Percentiles rank a stretch among this genome's conserved stretches.
phyloP scores from a whole-genome alignment of 2,113 vertebrate species.

The Scomber scombrus region DNA sequence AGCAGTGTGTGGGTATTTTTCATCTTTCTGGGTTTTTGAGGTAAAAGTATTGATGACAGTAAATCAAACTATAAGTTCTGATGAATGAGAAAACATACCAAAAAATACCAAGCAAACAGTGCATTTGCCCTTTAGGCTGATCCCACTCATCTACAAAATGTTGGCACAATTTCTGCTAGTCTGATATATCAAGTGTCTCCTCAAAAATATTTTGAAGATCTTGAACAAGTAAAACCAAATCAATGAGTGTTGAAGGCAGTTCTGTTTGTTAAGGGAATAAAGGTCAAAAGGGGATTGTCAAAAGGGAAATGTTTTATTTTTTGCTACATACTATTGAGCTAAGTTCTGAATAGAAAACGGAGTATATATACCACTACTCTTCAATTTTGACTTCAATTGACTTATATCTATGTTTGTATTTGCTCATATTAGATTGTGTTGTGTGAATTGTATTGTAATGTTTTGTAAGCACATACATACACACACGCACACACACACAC shows the following conservation, averaged over 20 bases:
- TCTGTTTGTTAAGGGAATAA: not conserved
- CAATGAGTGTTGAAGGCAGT: not conserved
- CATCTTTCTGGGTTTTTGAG: too few relatives aligned
- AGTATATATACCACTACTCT: not conserved
- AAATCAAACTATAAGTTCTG: too few relatives aligned
- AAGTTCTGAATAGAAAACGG: not conserved
- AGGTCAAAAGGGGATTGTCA: too few relatives aligned
- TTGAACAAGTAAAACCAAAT: not conserved
- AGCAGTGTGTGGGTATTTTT: too few relatives aligned
- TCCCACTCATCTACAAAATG: not conserved
- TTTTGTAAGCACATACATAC: not conserved
- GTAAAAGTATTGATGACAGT: too few relatives aligned
- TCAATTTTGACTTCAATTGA: constrained; percentile 3
- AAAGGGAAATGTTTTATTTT: not conserved
- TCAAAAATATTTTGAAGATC: not conserved
- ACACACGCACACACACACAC: constrained; percentile 17
- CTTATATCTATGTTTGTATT: not conserved
- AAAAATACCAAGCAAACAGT: not conserved
- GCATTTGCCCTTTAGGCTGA: too few relatives aligned
- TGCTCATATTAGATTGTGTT: not conserved
- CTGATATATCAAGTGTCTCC: not conserved
- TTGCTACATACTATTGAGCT: not conserved
- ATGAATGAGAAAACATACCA: too few relatives aligned
- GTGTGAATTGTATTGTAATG: not conserved
- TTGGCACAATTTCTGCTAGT: not conserved